Conservation (phyloP, 2,888 invertebrate species). For the Reticulitermes lucifugus region DNA sequence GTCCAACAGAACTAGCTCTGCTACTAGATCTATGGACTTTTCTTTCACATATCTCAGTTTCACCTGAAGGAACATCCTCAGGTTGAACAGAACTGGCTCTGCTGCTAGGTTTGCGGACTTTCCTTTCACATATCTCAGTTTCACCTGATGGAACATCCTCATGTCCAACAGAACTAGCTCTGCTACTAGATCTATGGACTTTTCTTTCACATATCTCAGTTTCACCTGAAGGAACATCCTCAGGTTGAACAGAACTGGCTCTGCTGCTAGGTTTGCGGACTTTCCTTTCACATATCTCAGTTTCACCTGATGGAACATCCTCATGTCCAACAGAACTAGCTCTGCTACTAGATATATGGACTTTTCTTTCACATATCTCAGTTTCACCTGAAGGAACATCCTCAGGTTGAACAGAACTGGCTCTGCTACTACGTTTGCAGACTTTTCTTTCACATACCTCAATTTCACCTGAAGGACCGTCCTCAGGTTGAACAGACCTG, state of each 20-base stretch:
- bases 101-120: not conserved
- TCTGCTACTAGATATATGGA: not conserved
- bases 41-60: not conserved
- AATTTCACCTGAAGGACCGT: not conserved
- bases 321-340: not conserved
- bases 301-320: not conserved
- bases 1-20: not conserved
- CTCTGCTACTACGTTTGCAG: not conserved
- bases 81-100: not conserved
- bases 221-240: not conserved
- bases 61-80: not conserved
- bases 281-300: no score
- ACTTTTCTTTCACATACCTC: not conserved
- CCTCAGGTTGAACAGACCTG: not conserved
- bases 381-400: not conserved
- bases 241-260: not conserved
- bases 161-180: not conserved
- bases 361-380: not conserved
- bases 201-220: not conserved
- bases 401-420: slow-evolving; percentile 1
- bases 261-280: no score
- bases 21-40: not conserved
- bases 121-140: not conserved
- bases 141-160: not conserved
- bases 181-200: not conserved